Evolutionary conservation across 1,140 invertebrate genomes (phyloP).

Genomic region (Lepidostoma basale): DNA sequence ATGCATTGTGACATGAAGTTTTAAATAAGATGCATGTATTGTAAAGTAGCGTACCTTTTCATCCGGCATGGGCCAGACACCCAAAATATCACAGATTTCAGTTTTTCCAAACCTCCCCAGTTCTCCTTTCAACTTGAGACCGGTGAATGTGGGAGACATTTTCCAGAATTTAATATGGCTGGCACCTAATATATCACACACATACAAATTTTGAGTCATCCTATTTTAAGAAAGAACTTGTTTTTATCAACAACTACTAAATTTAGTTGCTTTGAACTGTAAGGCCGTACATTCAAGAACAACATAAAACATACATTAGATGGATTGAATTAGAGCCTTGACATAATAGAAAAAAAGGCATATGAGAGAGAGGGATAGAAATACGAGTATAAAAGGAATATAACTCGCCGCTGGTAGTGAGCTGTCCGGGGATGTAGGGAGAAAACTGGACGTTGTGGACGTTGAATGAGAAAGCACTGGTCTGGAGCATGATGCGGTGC

Average conservation of each 20-base stretch:
- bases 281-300: no score
- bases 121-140: slow-evolving; percentile 84
- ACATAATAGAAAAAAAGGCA: no score
- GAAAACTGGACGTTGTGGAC: slow-evolving; percentile 83
- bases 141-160: slow-evolving; percentile 88
- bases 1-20: no score
- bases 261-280: no score
- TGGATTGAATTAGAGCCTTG: no score
- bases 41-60: slow-evolving; percentile 69
- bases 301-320: no score
- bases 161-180: slow-evolving; percentile 92
- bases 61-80: slow-evolving; percentile 82
- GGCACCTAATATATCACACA: slow-evolving; percentile 62
- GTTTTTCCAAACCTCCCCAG: slow-evolving; percentile 88
- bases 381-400: no score
- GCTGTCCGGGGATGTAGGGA: slow-evolving; percentile 72
- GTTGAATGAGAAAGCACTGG: slow-evolving; percentile 80
- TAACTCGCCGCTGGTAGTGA: slow-evolving; percentile 74
- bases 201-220: no score
- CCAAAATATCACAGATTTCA: slow-evolving; percentile 86
- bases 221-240: no score
- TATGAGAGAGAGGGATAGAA: no score
- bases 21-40: no score
- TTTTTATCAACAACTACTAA: no score
- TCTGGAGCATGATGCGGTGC: slow-evolving; percentile 73